phyloP scores from a whole-genome alignment of 2,888 invertebrate species.

The Ligdia adustata region DNA sequence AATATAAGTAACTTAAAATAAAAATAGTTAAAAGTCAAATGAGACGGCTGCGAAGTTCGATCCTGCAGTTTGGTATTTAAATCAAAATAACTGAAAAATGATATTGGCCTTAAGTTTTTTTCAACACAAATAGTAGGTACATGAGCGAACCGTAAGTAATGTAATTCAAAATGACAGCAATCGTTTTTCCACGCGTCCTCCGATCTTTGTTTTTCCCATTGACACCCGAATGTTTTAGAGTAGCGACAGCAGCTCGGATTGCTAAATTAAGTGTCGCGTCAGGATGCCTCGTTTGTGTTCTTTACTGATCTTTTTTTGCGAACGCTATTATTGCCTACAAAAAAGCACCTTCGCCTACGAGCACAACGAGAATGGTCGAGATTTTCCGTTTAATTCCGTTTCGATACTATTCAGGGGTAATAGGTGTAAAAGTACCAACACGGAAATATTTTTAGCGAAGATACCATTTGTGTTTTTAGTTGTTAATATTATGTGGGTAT shows the following conservation, averaged over 20 bases:
- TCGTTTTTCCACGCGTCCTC: constrained; percentile 9
- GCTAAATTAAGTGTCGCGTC: constrained; percentile 60
- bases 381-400: constrained; percentile 55
- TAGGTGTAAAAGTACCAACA: constrained; percentile 33
- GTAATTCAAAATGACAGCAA: not conserved
- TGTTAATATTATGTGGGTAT: no score
- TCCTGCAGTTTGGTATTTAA: no score
- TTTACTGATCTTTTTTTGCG: constrained; percentile 44
- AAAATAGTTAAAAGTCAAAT: no score
- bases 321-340: constrained; percentile 55
- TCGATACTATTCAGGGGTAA: constrained; percentile 46
- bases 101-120: no score
- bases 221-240: constrained; percentile 30
- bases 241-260: constrained; percentile 36
- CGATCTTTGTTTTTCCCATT: constrained; percentile 12
- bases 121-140: no score
- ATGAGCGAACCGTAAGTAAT: no score
- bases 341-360: constrained; percentile 46
- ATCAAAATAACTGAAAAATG: no score
- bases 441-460: no score
- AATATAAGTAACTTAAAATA: no score
- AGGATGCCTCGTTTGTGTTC: constrained; percentile 48
- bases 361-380: constrained; percentile 36
- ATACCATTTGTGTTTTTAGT: no score
- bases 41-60: no score